Evolutionary conservation across 2,888 invertebrate species (phyloP), one percentile per base, ranked within the genome.

Genomic region (Cancer borealis): DNA sequence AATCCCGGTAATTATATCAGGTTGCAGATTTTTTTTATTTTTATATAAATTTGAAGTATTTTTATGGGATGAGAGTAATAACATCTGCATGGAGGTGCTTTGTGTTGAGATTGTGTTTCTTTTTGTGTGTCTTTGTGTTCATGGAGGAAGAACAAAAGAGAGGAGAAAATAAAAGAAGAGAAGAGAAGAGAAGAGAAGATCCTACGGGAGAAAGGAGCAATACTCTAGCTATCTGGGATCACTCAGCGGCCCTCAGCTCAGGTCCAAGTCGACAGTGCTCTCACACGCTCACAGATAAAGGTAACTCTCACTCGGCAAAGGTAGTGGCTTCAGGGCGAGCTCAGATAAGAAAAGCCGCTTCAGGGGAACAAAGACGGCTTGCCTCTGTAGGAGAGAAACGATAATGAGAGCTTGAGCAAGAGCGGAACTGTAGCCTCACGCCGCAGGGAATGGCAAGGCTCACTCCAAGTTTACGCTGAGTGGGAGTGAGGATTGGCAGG

Each of bases 291-390:
- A 6, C 88, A 88, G 88, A 88, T 47, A 88, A 49, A 47, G 47
- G 46, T 88, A 46, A 88, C 88, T 88, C 88, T 88, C 47, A 47
- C 88, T n/a, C n/a, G 47, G 47, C 88, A 49, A 88, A 66, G 91
- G 66, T 60, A 91, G 60, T 66, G 49, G 39, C 60, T 91, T 39
- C 39, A 39, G 60, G 39, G 54, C 60, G 39, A 30, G 45, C 3
- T 21, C 60, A 60, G 30, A 54, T 91, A 54, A 91, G 45, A 66
- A 91, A 30, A 60, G 39, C 39, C 54, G 39, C 91, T 39, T 91
- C 91, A 60, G 47, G 54, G 60, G 39, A 39, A 91, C 30, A 91
- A 66, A 91, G 46, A 54, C 21, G 21, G 60, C 60, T 91, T 30
- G 91, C 91, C 60, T 60, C 60, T 66, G 91, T 30, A 79, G 79